phyloP scores from a whole-genome alignment of 2,888 invertebrate species.

The Punctoribates punctum region DNA sequence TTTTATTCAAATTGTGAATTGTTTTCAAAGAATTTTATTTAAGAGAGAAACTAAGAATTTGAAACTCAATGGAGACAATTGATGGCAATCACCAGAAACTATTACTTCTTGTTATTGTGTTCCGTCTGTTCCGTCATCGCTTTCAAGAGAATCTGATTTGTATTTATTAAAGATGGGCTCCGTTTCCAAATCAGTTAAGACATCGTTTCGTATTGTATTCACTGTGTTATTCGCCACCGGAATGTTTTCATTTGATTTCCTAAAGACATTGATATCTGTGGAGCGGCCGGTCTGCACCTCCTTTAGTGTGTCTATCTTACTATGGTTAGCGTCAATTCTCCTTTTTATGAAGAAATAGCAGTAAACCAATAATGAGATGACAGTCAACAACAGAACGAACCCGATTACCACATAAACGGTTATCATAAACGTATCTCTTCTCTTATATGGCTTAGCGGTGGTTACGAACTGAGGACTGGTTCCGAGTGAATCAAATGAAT shows the following conservation, averaged over 20 bases:
- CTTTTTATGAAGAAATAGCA: neutral
- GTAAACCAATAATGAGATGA: conserved; percentile 2
- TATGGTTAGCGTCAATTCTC: neutral
- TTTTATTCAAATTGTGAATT: too few relatives aligned
- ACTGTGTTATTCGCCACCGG: neutral
- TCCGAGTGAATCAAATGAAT: neutral
- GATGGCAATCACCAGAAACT: too few relatives aligned
- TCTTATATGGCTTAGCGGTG: neutral
- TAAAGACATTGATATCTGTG: conserved; percentile 4
- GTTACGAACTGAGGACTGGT: neutral
- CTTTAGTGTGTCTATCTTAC: neutral
- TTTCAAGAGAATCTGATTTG: neutral
- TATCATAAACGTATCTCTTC: neutral
- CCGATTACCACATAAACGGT: conserved; percentile 4
- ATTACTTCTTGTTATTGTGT: too few relatives aligned
- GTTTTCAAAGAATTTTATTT: too few relatives aligned
- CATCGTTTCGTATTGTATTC: neutral
- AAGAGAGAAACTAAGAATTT: too few relatives aligned
- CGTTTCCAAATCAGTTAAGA: neutral
- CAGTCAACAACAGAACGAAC: neutral
- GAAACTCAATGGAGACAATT: too few relatives aligned
- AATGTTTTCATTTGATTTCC: neutral
- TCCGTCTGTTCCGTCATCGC: neutral
- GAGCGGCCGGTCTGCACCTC: neutral
- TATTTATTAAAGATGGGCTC: neutral